These are phyloP conservation scores for Psophia crepitans DNA, from an alignment of 2,113 vertebrate species.

Conservation along the genomic window DNA sequence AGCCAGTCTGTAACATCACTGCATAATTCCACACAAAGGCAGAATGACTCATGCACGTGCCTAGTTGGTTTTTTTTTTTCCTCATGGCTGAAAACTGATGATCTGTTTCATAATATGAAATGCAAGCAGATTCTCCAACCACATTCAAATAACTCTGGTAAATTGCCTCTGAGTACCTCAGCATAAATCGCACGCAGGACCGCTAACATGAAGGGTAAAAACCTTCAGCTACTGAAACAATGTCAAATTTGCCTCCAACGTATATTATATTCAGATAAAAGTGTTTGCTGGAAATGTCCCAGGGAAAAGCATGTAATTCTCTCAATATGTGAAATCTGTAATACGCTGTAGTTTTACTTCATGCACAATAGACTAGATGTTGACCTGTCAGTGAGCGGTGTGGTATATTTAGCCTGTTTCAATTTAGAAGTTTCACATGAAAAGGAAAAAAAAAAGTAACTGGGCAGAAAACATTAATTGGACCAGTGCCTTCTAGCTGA, in stretches of 20 bases:
- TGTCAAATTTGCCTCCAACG: slow-evolving; percentile 35
- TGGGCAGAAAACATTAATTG: not conserved
- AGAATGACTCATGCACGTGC: not conserved
- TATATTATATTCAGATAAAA: slow-evolving; percentile 54
- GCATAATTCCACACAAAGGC: not conserved
- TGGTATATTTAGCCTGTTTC: not conserved
- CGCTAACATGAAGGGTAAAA: slow-evolving; percentile 45
- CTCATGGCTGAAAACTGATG: slow-evolving; percentile 29
- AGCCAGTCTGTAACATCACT: not conserved
- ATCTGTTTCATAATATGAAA: slow-evolving; percentile 59
- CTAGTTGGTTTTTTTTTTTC: not conserved
- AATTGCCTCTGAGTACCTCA: not conserved
- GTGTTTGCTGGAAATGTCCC: slow-evolving; percentile 34
- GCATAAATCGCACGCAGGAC: not conserved
- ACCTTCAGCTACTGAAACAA: slow-evolving; percentile 49
- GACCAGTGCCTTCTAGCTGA: not conserved
- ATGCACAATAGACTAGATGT: not conserved
- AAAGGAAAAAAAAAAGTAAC: not conserved
- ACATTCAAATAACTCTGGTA: slow-evolving; percentile 13
- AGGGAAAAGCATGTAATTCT: slow-evolving; percentile 53
- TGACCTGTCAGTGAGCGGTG: not conserved
- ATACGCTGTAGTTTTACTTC: slow-evolving; percentile 24
- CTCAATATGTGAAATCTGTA: slow-evolving; percentile 54
- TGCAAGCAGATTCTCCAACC: slow-evolving; percentile 54
- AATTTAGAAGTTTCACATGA: not conserved